Base-by-base conservation (phyloP, 2,797 vertebrate species). In the Sus cebifrons region DNA sequence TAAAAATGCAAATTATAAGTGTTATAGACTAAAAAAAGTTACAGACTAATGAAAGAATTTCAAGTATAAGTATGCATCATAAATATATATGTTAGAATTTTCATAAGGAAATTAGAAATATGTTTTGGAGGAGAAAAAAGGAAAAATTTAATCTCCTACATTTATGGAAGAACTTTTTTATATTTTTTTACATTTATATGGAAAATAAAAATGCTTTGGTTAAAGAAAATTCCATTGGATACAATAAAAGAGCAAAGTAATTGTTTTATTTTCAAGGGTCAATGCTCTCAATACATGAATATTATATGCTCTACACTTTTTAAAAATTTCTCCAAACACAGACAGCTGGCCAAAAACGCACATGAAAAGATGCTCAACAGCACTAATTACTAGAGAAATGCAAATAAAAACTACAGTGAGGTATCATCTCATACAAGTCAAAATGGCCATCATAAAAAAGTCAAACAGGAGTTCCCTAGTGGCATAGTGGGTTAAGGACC, bases 211-310 rank as follows among this genome's bases (percentile, higher is more conserved):
- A 68, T 71, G 25, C 32, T 82, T 70, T 52, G 8, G 13, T 54
- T 54, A 88, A 84, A 88, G 75, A 64, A 67, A 49, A 78, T 49
- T 92, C 27, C 25, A 60, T 32, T 68, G 40, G 32, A 78, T 86
- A 60, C 16, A 71, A 95, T 82, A 77, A 75, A 86, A 90, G 32
- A 86, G 7, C 52, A 67, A 95, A 82, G 62, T 20, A 65, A 62
- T 52, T 91, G 9, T 82, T 89, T 92, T 89, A 89, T 75, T 92
- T 97, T 94, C 89, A 96, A 96, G 87, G 70, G 40, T 6, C 27
- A 67, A 3, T 91, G 16, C 67, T 94, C 5, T 81, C 23, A 70
- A 25, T 44, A 21, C 49, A 62, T 86, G 40, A 20, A 36, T 92
- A 36, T n/a, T 67, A 68, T 36, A 54, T 20, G 18, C 9, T 86